Conservation (phyloP, 2,888 invertebrate genomes). For the Nomada goodeniana region DNA sequence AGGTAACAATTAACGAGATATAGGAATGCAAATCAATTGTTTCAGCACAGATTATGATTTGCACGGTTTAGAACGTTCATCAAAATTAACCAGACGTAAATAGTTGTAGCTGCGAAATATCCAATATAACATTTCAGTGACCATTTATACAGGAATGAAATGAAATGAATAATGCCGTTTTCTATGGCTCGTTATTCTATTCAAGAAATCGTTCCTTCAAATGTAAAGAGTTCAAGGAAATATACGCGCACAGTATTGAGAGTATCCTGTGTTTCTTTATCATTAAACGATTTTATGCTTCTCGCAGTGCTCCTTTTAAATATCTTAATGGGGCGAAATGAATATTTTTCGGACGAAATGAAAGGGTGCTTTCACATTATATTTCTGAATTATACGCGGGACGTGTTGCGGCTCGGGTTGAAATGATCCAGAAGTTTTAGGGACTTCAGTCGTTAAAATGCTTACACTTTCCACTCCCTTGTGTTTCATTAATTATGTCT, state of each 20-base stretch:
- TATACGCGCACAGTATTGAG: background rate
- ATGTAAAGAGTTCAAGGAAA: background rate
- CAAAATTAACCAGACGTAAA: no score
- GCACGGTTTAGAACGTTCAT: no score
- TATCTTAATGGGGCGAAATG: background rate
- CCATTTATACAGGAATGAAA: background rate
- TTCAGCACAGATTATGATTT: no score
- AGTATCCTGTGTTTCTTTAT: background rate
- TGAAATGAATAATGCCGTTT: background rate
- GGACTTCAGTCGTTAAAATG: slow-evolving; percentile 56
- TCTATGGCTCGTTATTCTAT: background rate
- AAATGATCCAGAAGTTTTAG: slow-evolving; percentile 48
- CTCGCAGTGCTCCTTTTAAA: background rate
- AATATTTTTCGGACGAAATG: background rate
- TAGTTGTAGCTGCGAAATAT: no score
- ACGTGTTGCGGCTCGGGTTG: slow-evolving; percentile 13
- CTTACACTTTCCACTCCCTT: slow-evolving; percentile 60
- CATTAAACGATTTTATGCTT: no score
- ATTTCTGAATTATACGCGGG: slow-evolving; percentile 24
- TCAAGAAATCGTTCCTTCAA: background rate
- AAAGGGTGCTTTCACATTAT: slow-evolving; percentile 15
- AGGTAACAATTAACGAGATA: no score
- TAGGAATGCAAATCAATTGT: no score
- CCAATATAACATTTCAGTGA: background rate
- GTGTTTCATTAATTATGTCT: slow-evolving; percentile 66